Evolutionary conservation across 2,888 invertebrate species (phyloP).

Genomic region (Pinctada fucata): DNA sequence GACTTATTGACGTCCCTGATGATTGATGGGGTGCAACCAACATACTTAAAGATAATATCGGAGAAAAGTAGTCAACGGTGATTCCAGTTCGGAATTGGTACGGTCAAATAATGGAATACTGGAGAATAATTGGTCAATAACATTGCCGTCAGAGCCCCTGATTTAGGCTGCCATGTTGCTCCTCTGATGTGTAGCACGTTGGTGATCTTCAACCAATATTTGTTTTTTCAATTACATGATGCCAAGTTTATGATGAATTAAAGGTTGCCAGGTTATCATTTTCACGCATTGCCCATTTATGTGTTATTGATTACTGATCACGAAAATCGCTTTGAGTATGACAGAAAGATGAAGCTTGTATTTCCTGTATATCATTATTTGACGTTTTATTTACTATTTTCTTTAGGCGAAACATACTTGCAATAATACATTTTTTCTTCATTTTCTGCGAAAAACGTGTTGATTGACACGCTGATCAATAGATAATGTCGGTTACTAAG

Average conservation of each 20-base stretch:
- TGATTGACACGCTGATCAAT: no score
- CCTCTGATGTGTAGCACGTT: not conserved
- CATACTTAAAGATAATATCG: conserved; percentile 3
- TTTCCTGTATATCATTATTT: no score
- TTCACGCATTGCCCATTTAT: not conserved
- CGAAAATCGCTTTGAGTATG: not conserved
- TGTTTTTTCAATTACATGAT: conserved; percentile 29
- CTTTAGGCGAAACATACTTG: no score
- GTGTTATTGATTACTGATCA: not conserved
- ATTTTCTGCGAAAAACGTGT: no score
- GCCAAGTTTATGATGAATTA: conserved; percentile 38
- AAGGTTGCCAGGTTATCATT: conserved; percentile 26
- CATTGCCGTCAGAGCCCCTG: not conserved
- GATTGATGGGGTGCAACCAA: not conserved
- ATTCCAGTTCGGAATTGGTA: not conserved
- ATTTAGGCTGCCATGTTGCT: not conserved
- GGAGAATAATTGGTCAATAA: conserved; percentile 1
- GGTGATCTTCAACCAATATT: not conserved
- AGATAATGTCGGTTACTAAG: no score
- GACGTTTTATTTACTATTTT: no score
- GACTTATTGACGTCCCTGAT: not conserved
- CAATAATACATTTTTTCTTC: no score
- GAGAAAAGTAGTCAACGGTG: not conserved
- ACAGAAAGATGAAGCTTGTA: not conserved
- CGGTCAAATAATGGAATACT: not conserved